phyloP scores from a whole-genome alignment of 2,888 invertebrate species.

The Abscondita cerata region DNA sequence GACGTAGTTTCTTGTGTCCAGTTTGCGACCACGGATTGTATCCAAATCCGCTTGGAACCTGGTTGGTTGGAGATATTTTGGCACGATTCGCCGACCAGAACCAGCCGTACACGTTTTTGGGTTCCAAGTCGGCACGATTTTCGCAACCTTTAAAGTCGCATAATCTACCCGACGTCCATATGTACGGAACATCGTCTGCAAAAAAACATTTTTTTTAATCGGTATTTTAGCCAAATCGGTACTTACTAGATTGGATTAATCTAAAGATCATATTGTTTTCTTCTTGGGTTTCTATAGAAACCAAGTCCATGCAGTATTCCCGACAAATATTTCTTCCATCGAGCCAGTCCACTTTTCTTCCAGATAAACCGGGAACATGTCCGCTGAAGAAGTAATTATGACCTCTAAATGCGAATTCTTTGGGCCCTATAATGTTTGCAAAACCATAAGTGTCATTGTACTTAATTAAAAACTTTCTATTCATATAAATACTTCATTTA shows the following conservation, averaged over 20 bases:
- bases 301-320: constrained; percentile 93
- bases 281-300: constrained; percentile 87
- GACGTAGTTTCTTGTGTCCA: constrained; percentile 86
- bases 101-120: constrained; percentile 86
- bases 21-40: constrained; percentile 92
- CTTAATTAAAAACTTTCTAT: no score
- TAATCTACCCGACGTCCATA: constrained; percentile 91
- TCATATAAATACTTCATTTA: no score
- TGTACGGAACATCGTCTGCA: constrained; percentile 86
- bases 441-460: no score
- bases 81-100: constrained; percentile 92
- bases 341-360: constrained; percentile 87
- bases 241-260: constrained; percentile 83
- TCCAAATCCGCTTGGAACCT: constrained; percentile 73
- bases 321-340: constrained; percentile 91
- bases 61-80: constrained; percentile 84
- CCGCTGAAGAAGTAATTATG: constrained; percentile 90
- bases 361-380: constrained; percentile 78
- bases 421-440: constrained; percentile 73
- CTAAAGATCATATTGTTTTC: constrained; percentile 90
- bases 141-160: constrained; percentile 95
- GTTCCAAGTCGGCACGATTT: constrained; percentile 83
- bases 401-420: constrained; percentile 86
- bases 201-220: background rate
- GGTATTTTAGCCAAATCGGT: no score